These are phyloP conservation scores for Phainopepla nitens DNA, from an alignment of 2,113 vertebrate genomes.

Conservation along the genomic window DNA sequence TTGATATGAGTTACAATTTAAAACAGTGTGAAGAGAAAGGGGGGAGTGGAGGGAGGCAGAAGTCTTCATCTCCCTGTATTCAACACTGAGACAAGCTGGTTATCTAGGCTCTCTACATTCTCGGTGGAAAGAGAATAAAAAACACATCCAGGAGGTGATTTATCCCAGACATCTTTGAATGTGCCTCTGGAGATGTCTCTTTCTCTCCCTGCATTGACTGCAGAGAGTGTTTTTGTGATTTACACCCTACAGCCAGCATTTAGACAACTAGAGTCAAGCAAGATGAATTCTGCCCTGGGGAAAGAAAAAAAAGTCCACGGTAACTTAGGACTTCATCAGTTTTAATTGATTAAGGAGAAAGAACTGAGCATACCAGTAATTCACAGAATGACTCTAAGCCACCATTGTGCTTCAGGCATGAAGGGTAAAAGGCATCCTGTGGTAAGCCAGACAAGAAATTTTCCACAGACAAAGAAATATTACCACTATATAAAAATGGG, in stretches of 20 bases:
- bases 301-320: not conserved
- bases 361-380: not conserved
- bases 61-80: not conserved
- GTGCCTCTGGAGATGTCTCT: not conserved
- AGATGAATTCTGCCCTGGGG: conserved; percentile 18
- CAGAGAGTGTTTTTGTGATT: not conserved
- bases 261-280: conserved; percentile 11
- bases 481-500: not conserved
- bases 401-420: not conserved
- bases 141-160: not conserved
- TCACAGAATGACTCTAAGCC: not conserved
- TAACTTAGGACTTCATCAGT: conserved; percentile 7
- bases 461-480: not conserved
- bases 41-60: fast-evolving
- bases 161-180: not conserved
- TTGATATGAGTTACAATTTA: not conserved
- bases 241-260: not conserved
- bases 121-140: not conserved
- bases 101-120: not conserved
- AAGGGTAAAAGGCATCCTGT: not conserved
- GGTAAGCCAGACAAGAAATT: not conserved
- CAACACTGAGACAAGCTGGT: not conserved
- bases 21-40: not conserved
- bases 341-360: conserved; percentile 21
- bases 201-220: not conserved